Conservation (phyloP, 1,140 invertebrate genomes). For the Sycophila sp. region DNA sequence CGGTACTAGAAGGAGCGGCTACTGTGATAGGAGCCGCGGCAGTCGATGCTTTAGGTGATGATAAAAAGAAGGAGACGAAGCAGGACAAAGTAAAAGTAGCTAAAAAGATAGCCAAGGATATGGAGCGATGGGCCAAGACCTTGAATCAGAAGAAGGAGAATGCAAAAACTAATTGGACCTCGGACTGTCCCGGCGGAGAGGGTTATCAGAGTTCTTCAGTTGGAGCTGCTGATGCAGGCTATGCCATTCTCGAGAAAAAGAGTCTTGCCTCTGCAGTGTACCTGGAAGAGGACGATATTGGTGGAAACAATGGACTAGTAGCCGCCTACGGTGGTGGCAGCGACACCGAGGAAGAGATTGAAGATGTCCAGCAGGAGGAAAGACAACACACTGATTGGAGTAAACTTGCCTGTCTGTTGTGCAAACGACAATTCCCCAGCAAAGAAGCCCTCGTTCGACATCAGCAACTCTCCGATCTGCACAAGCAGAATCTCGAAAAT, state of each 20-base stretch:
- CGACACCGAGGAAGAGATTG: slow-evolving; percentile 74
- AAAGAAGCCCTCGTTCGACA: slow-evolving; percentile 91
- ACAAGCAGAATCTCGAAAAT: slow-evolving; percentile 91
- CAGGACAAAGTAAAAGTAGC: slow-evolving; percentile 96
- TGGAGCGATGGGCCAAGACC: slow-evolving; percentile 92
- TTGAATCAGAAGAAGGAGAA: slow-evolving; percentile 97
- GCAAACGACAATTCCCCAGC: slow-evolving; percentile 93
- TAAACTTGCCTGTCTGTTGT: slow-evolving; percentile 94
- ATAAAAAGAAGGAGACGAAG: slow-evolving; percentile 72
- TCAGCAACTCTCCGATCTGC: slow-evolving; percentile 91
- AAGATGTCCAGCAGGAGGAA: slow-evolving; percentile 70
- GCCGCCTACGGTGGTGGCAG: slow-evolving; percentile 81
- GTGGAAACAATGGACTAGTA: slow-evolving; percentile 69
- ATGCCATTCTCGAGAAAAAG: slow-evolving; percentile 84
- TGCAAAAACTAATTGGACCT: slow-evolving; percentile 73
- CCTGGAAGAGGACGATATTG: slow-evolving; percentile 60
- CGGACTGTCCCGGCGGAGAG: slow-evolving; percentile 64
- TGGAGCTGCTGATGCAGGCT: slow-evolving; percentile 89
- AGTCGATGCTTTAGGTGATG: slow-evolving; percentile 55
- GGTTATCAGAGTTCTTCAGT: slow-evolving; percentile 63
- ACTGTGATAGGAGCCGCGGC: background rate
- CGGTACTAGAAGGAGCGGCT: background rate
- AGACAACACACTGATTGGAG: slow-evolving; percentile 82
- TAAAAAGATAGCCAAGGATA: slow-evolving; percentile 95
- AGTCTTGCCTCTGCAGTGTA: slow-evolving; percentile 51